phyloP scores from a whole-genome alignment of 2,113 vertebrate species.

The Cyprinodon tularosa region DNA sequence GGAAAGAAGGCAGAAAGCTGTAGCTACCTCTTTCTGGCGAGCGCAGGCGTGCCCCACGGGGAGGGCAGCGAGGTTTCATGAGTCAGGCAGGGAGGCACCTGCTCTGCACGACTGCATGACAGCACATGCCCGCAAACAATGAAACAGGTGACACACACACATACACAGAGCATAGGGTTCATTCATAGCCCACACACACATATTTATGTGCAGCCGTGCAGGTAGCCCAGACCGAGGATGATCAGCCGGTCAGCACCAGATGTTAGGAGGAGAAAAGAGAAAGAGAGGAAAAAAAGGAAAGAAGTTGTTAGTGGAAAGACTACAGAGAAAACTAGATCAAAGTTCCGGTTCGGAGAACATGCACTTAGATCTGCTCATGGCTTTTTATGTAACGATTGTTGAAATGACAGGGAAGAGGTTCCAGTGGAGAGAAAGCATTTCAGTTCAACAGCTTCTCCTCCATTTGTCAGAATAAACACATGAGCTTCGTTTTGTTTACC shows the following conservation, averaged over 20 bases:
- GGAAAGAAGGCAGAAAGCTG: conserved; percentile 67
- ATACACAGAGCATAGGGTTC: not conserved
- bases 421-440: not conserved
- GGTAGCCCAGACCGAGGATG: conserved; percentile 46
- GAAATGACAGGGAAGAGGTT: not conserved
- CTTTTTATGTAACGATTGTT: not conserved
- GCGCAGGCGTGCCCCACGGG: conserved; percentile 98
- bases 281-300: conserved; percentile 39
- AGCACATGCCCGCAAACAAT: conserved; percentile 49
- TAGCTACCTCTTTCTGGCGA: conserved; percentile 99
- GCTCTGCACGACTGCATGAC: conserved; percentile 94
- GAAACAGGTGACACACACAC: conserved; percentile 47
- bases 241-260: conserved; percentile 67
- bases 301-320: conserved; percentile 68
- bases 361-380: conserved; percentile 7
- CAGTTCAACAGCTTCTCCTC: not conserved
- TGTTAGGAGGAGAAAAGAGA: conserved; percentile 60
- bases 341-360: conserved; percentile 48
- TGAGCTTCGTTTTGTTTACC: not conserved
- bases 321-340: conserved; percentile 50
- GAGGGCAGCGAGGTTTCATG: conserved; percentile 99
- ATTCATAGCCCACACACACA: conserved; percentile 24
- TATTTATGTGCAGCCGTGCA: conserved; percentile 48
- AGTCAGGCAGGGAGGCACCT: conserved; percentile 98
- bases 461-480: too few species aligned